Percentiles rank a stretch among this genome's conserved stretches.
These are phyloP conservation scores for Esox masquinongy DNA, from an alignment of 2,797 vertebrate genomes.

Conservation along the genomic window DNA sequence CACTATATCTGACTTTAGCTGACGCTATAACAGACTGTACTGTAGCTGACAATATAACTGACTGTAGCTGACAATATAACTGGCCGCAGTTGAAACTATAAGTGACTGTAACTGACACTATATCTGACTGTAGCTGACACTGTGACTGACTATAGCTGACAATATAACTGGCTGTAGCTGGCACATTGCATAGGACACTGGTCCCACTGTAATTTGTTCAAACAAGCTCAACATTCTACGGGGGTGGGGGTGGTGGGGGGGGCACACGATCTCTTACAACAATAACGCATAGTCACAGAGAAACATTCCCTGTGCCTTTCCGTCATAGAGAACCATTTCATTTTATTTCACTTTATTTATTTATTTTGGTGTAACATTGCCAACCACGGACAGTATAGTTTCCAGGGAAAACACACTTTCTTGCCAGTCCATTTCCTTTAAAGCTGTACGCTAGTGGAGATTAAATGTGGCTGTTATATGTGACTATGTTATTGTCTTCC, in stretches of 20 bases:
- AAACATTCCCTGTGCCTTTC: conserved; percentile 9
- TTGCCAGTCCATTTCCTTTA: conserved; percentile 28
- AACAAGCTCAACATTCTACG: not conserved
- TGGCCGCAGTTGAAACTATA: no score
- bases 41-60: no score
- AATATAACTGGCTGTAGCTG: no score
- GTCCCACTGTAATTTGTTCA: not conserved
- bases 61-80: no score
- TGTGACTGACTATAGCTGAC: no score
- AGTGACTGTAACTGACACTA: not conserved
- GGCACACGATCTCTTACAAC: not conserved
- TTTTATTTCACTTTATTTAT: not conserved
- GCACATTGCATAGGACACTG: not conserved
- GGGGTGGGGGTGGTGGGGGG: no score
- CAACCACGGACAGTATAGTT: conserved; percentile 10
- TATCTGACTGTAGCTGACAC: not conserved
- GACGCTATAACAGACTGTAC: not conserved
- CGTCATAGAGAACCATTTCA: not conserved
- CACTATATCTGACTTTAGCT: not conserved
- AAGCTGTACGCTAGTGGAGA: conserved; percentile 37
- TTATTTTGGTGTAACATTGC: not conserved
- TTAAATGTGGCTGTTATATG: conserved; percentile 35
- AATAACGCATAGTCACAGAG: not conserved
- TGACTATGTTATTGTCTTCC: conserved; percentile 42
- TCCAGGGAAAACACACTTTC: conserved; percentile 25